Conservation (phyloP, 2,797 vertebrate genomes). For the Galaxias olidus region DNA sequence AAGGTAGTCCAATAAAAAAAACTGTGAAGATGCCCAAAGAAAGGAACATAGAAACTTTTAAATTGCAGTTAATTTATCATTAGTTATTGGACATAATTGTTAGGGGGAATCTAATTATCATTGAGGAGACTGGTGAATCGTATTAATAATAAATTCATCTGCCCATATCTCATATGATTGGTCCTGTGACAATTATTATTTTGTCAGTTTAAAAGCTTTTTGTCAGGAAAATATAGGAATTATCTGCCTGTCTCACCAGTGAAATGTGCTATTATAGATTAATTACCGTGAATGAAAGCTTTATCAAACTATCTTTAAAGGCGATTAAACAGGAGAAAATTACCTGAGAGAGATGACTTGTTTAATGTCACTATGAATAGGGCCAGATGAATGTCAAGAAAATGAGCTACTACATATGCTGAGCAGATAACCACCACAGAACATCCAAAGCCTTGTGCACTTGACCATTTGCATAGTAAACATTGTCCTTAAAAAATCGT, state of each 20-base stretch:
- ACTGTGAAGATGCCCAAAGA: too few species aligned
- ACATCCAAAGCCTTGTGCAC: slow-evolving; percentile 12
- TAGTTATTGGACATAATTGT: too few species aligned
- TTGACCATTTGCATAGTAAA: slow-evolving; percentile 21
- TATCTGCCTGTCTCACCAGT: background rate
- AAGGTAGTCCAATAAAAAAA: slow-evolving; percentile 10
- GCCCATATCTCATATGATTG: slow-evolving; percentile 11
- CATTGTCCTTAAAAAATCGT: slow-evolving; percentile 19
- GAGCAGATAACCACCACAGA: slow-evolving; percentile 3
- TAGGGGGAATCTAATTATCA: background rate
- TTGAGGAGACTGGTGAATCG: slow-evolving; percentile 16
- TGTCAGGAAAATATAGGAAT: background rate
- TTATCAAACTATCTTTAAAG: slow-evolving; percentile 1
- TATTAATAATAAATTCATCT: slow-evolving; percentile 6
- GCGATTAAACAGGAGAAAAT: slow-evolving; percentile 21
- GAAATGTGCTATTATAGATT: slow-evolving; percentile 18
- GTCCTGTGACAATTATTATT: slow-evolving; percentile 17
- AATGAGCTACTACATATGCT: background rate
- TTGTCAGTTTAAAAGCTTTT: background rate
- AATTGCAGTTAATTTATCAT: too few species aligned
- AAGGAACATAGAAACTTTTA: too few species aligned
- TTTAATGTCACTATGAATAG: slow-evolving; percentile 12
- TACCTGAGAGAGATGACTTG: slow-evolving; percentile 11
- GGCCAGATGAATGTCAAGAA: background rate
- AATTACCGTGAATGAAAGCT: slow-evolving; percentile 9